Conservation (phyloP, 2,113 vertebrate species). For the Cynoglossus semilaevis region DNA sequence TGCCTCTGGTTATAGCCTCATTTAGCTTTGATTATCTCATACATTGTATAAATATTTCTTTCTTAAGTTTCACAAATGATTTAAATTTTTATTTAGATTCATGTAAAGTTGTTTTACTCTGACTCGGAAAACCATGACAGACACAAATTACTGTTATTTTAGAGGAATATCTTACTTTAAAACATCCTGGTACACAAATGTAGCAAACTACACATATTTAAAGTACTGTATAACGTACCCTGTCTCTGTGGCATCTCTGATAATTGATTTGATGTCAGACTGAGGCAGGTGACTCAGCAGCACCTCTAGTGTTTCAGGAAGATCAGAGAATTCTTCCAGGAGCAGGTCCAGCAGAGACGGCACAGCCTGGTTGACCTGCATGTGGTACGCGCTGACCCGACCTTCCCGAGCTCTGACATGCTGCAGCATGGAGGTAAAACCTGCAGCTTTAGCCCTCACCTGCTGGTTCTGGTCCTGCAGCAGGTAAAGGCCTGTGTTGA, state of each 20-base stretch:
- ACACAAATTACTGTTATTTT: too few relatives aligned
- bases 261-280: slow-evolving; percentile 64
- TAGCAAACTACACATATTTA: too few relatives aligned
- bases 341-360: slow-evolving; percentile 76
- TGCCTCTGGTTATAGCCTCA: too few relatives aligned
- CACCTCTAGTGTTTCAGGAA: slow-evolving; percentile 64
- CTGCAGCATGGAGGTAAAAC: slow-evolving; percentile 73
- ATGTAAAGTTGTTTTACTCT: too few relatives aligned
- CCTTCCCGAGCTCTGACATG: not conserved
- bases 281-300: slow-evolving; percentile 78
- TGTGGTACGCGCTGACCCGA: slow-evolving; percentile 25
- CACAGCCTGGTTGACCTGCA: slow-evolving; percentile 80
- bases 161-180: too few relatives aligned
- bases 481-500: slow-evolving; percentile 75
- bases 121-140: too few relatives aligned
- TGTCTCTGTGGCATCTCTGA: slow-evolving; percentile 63
- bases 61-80: too few relatives aligned
- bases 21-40: too few relatives aligned
- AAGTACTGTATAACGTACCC: slow-evolving; percentile 62
- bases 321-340: slow-evolving; percentile 68
- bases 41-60: too few relatives aligned
- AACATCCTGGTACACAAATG: too few relatives aligned
- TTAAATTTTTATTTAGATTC: too few relatives aligned
- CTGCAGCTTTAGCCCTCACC: slow-evolving; percentile 73
- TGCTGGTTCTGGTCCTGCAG: slow-evolving; percentile 84